phyloP scores from a whole-genome alignment of 2,797 vertebrate genomes.

The Spinus olivaceus region DNA sequence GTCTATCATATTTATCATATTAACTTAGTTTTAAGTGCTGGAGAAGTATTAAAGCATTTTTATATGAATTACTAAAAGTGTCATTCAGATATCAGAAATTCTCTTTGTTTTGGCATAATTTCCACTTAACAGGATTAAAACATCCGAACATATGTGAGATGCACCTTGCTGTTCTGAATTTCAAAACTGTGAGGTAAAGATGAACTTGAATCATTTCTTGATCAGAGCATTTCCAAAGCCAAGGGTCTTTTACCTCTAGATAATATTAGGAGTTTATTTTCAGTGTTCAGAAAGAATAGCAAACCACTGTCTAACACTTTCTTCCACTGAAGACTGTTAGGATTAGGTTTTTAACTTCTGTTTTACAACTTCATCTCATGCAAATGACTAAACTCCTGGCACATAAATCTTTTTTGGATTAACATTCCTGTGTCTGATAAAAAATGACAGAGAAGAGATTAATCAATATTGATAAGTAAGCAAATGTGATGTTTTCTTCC shows the following conservation, averaged over 20 bases:
- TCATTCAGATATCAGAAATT: not conserved
- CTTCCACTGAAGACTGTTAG: not conserved
- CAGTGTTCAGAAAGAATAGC: not conserved
- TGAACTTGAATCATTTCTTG: not conserved
- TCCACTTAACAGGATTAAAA: not conserved
- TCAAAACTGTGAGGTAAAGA: not conserved
- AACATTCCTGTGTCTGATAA: not conserved
- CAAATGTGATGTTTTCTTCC: conserved; percentile 8
- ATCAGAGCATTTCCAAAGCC: not conserved
- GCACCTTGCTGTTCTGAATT: not conserved
- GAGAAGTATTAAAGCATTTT: not conserved
- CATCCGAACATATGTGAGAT: not conserved
- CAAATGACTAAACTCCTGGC: not conserved
- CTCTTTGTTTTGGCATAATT: not conserved
- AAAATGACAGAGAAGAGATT: not conserved
- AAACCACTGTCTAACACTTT: not conserved
- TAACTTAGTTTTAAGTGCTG: not conserved
- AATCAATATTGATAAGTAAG: not conserved
- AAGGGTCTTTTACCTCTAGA: not conserved
- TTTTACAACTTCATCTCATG: not conserved
- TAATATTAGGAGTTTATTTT: not conserved
- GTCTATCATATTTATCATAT: not conserved
- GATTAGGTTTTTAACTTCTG: not conserved
- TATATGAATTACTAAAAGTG: accelerated
- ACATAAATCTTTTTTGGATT: not conserved